Base-by-base conservation (phyloP, 2,113 vertebrate species). In the Alethe diademata region DNA sequence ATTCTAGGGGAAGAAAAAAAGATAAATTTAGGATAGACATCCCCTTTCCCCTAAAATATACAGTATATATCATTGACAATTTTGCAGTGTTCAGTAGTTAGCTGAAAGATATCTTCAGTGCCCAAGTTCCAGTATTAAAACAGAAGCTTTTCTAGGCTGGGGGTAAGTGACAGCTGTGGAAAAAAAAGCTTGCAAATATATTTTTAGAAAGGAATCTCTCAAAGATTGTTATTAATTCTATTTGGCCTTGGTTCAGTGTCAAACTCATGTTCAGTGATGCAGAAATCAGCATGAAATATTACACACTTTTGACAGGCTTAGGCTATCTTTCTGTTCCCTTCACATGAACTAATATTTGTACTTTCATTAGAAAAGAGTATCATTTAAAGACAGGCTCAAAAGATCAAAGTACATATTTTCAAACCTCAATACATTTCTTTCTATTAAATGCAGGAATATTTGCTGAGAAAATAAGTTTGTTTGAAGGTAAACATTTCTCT, bases 191-290 rank as follows among this genome's bases (percentile, higher is more conserved):
- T 76, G 58, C 50, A 93, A 90, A 82, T 66, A 38, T 88, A 96
- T 96, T 93, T 95, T 96, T 95, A 95, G 93, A 94, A 96, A 79
- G 82, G 74, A 96, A 95, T 95, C 6, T 11, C 50, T 69, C 45
- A 26, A 85, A 85, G 57, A 71, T 87, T 95, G 50, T 53, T 16
- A 61, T 75, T 64, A 75, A 65, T 81, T 95, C 62, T 48, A 17
- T 31, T 65, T 88, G 85, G 62, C 66, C 50, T 79, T 73, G 45
- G 7, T 66, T 47, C 25, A 65, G 50, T 50, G 54, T 83, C 74
- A 69, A 82, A 82, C 53, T 58, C 43, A 14, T 26, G 54, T 33
- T 66, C 36, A 31, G 56, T n/a, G 47, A 43, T 53, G 12, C 28
- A 79, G 70, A 94, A 92, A 58, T 56, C 61, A 72, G 8, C 36